phyloP scores from a whole-genome alignment of 2,113 vertebrate species.

The Diglossa brunneiventris region DNA sequence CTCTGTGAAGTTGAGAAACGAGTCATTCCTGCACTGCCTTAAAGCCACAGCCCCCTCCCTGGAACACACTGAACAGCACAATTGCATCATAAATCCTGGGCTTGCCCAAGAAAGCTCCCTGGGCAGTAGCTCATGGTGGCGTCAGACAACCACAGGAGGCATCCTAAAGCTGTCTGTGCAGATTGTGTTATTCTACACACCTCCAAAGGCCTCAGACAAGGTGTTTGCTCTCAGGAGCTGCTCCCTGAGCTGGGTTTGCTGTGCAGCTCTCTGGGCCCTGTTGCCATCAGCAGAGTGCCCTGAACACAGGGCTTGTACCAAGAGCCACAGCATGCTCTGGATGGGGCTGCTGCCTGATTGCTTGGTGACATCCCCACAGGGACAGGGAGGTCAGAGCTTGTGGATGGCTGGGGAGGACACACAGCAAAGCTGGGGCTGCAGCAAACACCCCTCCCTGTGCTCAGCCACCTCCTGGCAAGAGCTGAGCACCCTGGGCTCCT shows the following conservation, averaged over 20 bases:
- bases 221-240: background rate
- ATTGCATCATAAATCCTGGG: background rate
- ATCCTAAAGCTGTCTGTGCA: background rate
- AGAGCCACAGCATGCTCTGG: background rate
- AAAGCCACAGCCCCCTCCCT: constrained; percentile 11
- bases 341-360: background rate
- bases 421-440: background rate
- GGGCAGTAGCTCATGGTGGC: background rate
- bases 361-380: background rate
- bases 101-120: background rate
- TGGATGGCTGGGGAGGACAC: background rate
- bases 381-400: background rate
- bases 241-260: background rate
- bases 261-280: background rate
- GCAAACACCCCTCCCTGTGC: background rate
- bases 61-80: background rate
- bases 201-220: background rate
- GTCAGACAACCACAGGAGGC: background rate
- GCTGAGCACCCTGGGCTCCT: background rate
- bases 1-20: constrained; percentile 10
- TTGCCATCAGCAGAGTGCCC: background rate
- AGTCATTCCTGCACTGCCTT: constrained; percentile 7
- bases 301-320: background rate
- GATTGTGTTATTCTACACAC: background rate
- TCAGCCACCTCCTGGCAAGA: background rate